Conservation (phyloP, 1,140 invertebrate genomes). For the Wasmannia auropunctata region DNA sequence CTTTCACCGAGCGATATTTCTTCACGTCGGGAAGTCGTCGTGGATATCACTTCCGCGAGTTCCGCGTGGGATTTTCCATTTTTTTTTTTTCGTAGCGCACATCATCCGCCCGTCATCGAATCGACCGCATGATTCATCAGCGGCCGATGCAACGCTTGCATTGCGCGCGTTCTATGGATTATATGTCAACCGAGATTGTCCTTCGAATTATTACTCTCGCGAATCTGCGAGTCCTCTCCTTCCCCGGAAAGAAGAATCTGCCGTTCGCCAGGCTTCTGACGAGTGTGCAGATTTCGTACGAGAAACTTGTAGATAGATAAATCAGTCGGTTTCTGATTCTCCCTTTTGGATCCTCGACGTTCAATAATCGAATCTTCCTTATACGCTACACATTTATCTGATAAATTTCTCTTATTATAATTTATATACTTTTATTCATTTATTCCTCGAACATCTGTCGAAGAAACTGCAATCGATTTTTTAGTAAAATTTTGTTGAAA, state of each 20-base stretch:
- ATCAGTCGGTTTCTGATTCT: background rate
- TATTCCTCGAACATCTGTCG: background rate
- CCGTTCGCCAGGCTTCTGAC: background rate
- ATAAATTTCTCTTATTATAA: background rate
- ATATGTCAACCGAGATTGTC: conserved; percentile 9
- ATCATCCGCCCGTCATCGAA: background rate
- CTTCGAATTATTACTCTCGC: conserved; percentile 13
- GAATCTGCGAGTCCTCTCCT: background rate
- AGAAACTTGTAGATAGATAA: background rate
- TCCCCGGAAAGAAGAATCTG: background rate
- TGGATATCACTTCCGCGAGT: background rate
- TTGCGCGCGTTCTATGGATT: background rate
- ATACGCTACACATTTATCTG: background rate
- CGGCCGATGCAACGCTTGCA: background rate
- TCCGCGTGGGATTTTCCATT: background rate
- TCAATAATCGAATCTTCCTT: background rate
- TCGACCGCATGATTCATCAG: conserved; percentile 8
- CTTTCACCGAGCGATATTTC: background rate
- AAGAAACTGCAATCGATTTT: background rate
- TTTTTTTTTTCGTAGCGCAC: background rate
- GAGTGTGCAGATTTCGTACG: background rate
- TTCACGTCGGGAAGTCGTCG: background rate
- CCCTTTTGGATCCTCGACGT: background rate
- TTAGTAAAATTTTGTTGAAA: background rate
- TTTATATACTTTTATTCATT: background rate